Base-by-base conservation (phyloP, 2,797 vertebrate species). In the Sphaeramia orbicularis region DNA sequence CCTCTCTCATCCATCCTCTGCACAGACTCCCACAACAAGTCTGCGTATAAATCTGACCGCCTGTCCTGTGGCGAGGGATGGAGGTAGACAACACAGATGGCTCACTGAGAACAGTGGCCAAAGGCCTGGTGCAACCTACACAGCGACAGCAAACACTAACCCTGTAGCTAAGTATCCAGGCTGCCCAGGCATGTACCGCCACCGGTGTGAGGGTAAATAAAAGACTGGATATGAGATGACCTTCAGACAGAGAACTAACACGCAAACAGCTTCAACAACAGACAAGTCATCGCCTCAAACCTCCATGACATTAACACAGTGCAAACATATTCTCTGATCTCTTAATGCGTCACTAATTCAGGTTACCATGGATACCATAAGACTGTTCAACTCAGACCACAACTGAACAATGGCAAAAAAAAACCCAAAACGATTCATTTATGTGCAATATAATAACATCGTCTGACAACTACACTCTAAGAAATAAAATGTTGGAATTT, bases 21-120 rank as follows among this genome's bases (percentile, higher is more conserved):
- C 45, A 52, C 21, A 67, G 27, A 52, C 57, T 57, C 42, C 24
- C 27, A 38, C 42, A 56, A 45, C 47, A 56, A 64, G 53, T 49
- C 71, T 78, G 32, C 19, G 27, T 18, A 63, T 44, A 51, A 67
- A 57, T 36, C 67, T n/a, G 24, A 32, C 38, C 9, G 19, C 52
- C 57, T 63, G 45, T 45, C 61, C 16, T 56, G 24, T 10, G 18
- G 56, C 35, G 61, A 54, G n/a, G 37, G 36, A 54, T 4, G 37
- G 50, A 67, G 55, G 12, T 3, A 65, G 18, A 59, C 16, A n/a
- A 62, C 69, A 69, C 68, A 72, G 60, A 75, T 65, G 56, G 52
- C 50, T 48, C 3, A 11, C 43, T 65, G 36, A 42, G 43, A 63
- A 53, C 40, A 37, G 45, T 42, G 58, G 40, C 61, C 1, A 61